phyloP scores from a whole-genome alignment of 1,140 invertebrate genomes.

The Drosophila lacertosa region DNA sequence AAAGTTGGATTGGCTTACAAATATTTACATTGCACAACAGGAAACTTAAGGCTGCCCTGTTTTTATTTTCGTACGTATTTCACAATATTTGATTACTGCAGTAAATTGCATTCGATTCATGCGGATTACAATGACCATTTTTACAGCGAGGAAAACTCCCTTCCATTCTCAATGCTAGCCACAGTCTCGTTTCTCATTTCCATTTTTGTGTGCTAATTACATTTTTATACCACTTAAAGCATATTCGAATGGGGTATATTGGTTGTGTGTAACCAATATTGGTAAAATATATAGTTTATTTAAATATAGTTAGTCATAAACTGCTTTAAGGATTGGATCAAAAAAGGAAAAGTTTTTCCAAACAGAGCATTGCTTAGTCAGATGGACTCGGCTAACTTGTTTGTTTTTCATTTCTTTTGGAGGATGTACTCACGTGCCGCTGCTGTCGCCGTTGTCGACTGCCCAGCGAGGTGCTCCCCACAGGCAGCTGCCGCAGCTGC shows the following conservation, averaged over 20 bases:
- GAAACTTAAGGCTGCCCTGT: neutral
- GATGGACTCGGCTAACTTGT: too few relatives aligned
- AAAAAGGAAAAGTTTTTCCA: too few relatives aligned
- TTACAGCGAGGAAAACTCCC: conserved; percentile 1
- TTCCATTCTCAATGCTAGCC: neutral
- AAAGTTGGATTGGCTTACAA: neutral
- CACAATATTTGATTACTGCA: conserved; percentile 7
- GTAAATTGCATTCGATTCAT: conserved; percentile 24
- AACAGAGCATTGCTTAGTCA: neutral
- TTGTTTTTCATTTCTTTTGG: neutral
- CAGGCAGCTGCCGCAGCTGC: conserved; percentile 55
- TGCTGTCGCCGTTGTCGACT: conserved; percentile 67
- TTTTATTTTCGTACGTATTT: neutral
- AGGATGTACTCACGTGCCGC: conserved; percentile 60
- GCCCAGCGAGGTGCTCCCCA: conserved; percentile 68
- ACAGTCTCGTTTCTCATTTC: neutral
- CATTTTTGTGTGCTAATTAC: conserved; percentile 31
- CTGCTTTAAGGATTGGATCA: too few relatives aligned
- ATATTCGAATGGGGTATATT: too few relatives aligned
- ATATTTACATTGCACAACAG: neutral
- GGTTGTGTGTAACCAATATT: too few relatives aligned
- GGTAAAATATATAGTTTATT: too few relatives aligned
- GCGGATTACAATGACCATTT: conserved; percentile 30
- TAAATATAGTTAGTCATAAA: too few relatives aligned
- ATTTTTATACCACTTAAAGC: conserved; percentile 1